Evolutionary conservation across 2,797 vertebrate genomes (phyloP), one percentile per base, ranked within the genome.

Genomic region (Sebastes vulpes): DNA sequence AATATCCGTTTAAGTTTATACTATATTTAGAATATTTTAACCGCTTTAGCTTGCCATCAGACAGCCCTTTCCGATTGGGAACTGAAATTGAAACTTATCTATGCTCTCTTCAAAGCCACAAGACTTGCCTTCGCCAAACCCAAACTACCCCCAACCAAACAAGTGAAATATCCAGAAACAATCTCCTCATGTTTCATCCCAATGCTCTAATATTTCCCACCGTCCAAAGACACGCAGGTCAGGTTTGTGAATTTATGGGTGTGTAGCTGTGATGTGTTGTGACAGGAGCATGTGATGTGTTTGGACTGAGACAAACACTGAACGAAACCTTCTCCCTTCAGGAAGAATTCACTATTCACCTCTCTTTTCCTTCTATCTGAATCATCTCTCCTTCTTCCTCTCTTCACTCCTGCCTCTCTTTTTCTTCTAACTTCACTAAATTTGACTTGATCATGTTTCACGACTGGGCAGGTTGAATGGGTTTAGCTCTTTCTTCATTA

Each of bases 401-500:
- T 48, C n/a, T 20, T 25, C 38, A 9, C 23, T 35, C 63, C 25
- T 31, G 9, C 14, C 57, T 67, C 54, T 38, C 29, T 32, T 26
- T 61, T 29, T 48, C 50, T 81, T 81, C 38, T 46, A 18, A 60
- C 25, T 46, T 59, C 63, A 1, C 75, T 23, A 66, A 72, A 77
- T 80, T 69, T 68, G 61, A 68, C 83, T 88, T 67, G 83, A 92
- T 90, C 83, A 68, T 77, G 84, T 91, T 80, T 86, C 74, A 54
- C 57, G 56, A 73, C 82, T 54, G 81, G 93, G 89, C 84, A 77
- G 77, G 68, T 75, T 78, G 68, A 85, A 89, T 85, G 74, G 88
- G 69, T 91, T 93, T 70, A 85, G 80, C 78, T 52, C 83, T 87
- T 76, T 83, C 90, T 77, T 87, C 89, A 91, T 91, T 90, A 84